These are phyloP conservation scores for Tenebrosternarchus preto DNA, from an alignment of 2,113 vertebrate genomes.

Conservation along the genomic window DNA sequence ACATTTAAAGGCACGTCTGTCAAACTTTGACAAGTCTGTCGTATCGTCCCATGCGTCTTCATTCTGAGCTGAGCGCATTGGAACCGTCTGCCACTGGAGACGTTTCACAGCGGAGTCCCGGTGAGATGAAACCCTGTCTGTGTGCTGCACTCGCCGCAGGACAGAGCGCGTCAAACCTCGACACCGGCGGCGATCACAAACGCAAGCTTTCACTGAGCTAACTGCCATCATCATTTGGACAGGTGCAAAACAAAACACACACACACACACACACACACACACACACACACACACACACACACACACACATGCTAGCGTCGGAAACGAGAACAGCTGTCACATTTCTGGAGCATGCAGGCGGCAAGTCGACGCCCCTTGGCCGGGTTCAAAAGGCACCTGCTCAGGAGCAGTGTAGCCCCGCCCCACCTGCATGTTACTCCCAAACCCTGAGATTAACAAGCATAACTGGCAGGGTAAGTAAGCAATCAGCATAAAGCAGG, in stretches of 20 bases:
- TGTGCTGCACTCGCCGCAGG: neutral
- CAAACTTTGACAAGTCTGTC: constrained; percentile 12
- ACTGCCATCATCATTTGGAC: neutral
- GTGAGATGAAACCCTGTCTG: neutral
- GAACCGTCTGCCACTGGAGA: neutral
- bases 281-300: too few relatives aligned
- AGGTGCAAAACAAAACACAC: neutral
- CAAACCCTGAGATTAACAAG: neutral
- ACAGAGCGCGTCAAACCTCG: neutral
- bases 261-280: too few relatives aligned
- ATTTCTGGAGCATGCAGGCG: neutral
- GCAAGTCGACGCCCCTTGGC: constrained; percentile 54
- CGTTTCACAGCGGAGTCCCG: neutral
- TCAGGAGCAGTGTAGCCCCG: constrained; percentile 1
- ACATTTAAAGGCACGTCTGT: neutral
- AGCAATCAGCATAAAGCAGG: neutral
- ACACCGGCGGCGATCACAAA: neutral
- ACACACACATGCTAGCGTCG: too few relatives aligned
- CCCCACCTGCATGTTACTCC: constrained; percentile 16
- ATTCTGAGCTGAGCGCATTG: neutral
- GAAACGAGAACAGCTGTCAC: neutral
- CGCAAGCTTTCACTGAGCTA: neutral
- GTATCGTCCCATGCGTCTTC: neutral
- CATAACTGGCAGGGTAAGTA: neutral
- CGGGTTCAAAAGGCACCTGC: constrained; percentile 35